Evolutionary conservation across 2,888 invertebrate genomes (phyloP), one percentile per base, ranked within the genome.

Genomic region (Tiphia femorata): DNA sequence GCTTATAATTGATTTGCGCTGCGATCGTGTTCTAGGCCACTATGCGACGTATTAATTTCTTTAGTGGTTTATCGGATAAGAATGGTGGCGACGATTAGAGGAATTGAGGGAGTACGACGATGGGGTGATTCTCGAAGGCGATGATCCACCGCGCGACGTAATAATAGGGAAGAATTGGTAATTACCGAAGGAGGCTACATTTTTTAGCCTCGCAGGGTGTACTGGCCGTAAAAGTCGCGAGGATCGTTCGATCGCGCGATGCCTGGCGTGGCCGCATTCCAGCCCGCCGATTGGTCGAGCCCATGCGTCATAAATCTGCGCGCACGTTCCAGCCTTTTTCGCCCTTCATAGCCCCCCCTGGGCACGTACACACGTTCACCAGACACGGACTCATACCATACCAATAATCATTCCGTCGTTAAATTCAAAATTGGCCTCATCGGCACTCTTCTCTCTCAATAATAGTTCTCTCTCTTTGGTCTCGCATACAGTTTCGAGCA

Each of bases 261-360:
- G 50, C 49, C 59, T 55, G 70, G 63, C 69, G 58, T 70, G 68
- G 68, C 62, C 68, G 62, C 68, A 67, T 68, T 68, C 68, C 68
- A 64, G 58, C 47, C 37, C 49, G 61, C 61, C 56, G 66, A 68
- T 65, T 62, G 68, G 65, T 51, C 62, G 62, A 65, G 58, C 60
- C 56, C 55, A 33, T 57, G 61, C 54, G 57, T 69, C 58, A 63
- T 69, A 69, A 68, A 69, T 69, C 65, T 69, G 56, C 48, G 58
- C 53, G 12, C 51, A 64, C 47, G 59, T 62, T 51, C 61, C 50
- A 47, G 44, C 50, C 44, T 65, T 60, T 65, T 66, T 69, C 58
- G 49, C 58, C 69, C 65, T 61, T 69, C 53, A 55, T 59, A 54
- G 58, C 67, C 58, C 58, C 60, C 14, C 25, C 5, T 56, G 52